These are phyloP conservation scores for Heliconius hewitsoni DNA, from an alignment of 1,140 invertebrate species.

Conservation along the genomic window DNA sequence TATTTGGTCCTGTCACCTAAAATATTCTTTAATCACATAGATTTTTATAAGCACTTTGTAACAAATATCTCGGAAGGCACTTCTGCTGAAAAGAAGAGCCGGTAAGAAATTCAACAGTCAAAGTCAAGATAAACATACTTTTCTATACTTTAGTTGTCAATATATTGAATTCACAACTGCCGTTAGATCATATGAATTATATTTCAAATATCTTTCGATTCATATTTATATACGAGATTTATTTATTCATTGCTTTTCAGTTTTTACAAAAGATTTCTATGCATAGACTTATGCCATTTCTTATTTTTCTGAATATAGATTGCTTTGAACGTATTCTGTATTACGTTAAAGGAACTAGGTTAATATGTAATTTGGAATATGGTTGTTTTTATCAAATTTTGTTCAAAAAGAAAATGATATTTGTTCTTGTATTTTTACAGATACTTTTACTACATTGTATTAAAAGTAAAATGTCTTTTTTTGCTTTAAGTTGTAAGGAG, in stretches of 20 bases:
- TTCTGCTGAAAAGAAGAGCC: too few species aligned
- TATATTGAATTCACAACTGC: neutral
- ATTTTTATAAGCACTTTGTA: too few species aligned
- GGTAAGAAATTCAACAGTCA: too few species aligned
- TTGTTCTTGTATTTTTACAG: neutral
- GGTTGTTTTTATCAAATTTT: neutral
- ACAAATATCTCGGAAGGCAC: too few species aligned
- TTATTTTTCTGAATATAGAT: slow-evolving; percentile 10
- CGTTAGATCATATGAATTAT: neutral
- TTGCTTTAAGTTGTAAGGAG: neutral
- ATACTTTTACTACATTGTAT: neutral
- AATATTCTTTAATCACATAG: too few species aligned
- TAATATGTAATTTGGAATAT: slow-evolving; percentile 8
- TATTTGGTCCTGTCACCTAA: too few species aligned
- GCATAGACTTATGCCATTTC: slow-evolving; percentile 15
- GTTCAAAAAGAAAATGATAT: neutral
- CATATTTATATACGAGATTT: slow-evolving; percentile 7
- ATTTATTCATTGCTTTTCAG: slow-evolving; percentile 1
- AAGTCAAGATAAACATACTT: neutral
- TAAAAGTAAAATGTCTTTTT: neutral
- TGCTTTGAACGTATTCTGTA: slow-evolving; percentile 12
- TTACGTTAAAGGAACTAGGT: neutral
- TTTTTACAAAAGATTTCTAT: slow-evolving; percentile 21
- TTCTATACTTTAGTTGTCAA: neutral
- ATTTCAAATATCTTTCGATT: neutral